Conservation (phyloP, 2,888 invertebrate genomes). For the Halocaridina rubra region DNA sequence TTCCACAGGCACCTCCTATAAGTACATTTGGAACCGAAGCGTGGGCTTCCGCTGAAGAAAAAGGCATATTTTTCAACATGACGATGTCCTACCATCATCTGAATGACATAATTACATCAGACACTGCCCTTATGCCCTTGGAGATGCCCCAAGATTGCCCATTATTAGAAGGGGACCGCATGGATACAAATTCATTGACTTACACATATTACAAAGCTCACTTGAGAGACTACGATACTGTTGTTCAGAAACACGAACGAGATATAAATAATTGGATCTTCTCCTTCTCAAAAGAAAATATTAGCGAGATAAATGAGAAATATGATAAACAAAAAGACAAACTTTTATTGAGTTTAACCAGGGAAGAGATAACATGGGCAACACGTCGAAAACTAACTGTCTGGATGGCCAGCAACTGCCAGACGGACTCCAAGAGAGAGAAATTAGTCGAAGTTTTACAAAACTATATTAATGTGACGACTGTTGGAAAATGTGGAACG, state of each 20-base stretch:
- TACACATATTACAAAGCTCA: neutral
- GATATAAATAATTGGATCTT: neutral
- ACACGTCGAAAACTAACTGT: constrained; percentile 6
- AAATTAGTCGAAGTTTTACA: constrained; percentile 4
- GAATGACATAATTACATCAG: neutral
- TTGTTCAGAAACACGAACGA: neutral
- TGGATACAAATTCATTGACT: constrained; percentile 5
- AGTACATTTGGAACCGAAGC: neutral
- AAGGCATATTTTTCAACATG: constrained; percentile 27
- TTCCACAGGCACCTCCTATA: constrained; percentile 24
- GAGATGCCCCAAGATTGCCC: neutral
- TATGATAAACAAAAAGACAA: no score
- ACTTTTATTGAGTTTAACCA: no score
- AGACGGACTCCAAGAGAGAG: constrained; percentile 33
- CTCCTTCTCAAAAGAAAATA: no score
- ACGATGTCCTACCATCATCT: constrained; percentile 48
- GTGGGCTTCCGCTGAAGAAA: neutral
- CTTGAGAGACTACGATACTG: neutral
- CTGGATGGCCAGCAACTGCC: constrained; percentile 45
- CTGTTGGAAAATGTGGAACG: constrained; percentile 30
- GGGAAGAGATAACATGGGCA: constrained; percentile 20
- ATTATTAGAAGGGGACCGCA: neutral
- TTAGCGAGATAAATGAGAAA: no score
- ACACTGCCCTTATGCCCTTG: constrained; percentile 19
- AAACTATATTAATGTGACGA: constrained; percentile 10